Evolutionary conservation across 2,888 invertebrate species (phyloP).

Genomic region (Bombyx huttoni): DNA sequence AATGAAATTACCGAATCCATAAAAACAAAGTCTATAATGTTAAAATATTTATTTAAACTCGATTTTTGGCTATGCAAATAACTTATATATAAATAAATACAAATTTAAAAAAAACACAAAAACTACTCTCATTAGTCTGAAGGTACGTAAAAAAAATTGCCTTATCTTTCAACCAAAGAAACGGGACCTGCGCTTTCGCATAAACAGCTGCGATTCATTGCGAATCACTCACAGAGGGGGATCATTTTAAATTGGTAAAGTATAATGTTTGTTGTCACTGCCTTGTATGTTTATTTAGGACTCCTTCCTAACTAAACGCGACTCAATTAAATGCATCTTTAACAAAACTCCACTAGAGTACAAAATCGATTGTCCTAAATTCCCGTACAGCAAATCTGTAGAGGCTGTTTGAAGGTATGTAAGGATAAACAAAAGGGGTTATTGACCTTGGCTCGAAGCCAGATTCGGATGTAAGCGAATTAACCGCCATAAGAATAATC

Average conservation of each 20-base stretch:
- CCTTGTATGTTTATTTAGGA: slow-evolving; percentile 64
- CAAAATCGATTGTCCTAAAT: slow-evolving; percentile 25
- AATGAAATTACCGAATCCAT: no score
- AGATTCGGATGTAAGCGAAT: slow-evolving; percentile 43
- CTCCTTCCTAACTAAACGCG: slow-evolving; percentile 53
- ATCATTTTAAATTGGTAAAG: slow-evolving; percentile 31
- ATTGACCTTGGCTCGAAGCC: slow-evolving; percentile 61
- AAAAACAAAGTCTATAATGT: no score
- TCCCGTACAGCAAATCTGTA: slow-evolving; percentile 19
- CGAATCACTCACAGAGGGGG: slow-evolving; percentile 12
- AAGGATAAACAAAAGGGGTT: slow-evolving; percentile 48
- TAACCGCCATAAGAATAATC: slow-evolving; percentile 36
- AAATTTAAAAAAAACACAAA: no score
- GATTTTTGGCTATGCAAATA: no score
- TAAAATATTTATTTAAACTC: no score
- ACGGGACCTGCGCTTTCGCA: slow-evolving; percentile 13
- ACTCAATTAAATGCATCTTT: slow-evolving; percentile 29
- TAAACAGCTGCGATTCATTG: slow-evolving; percentile 6
- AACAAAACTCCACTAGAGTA: slow-evolving; percentile 22
- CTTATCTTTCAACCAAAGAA: slow-evolving; percentile 1
- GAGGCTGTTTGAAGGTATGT: slow-evolving; percentile 36
- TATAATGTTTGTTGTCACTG: slow-evolving; percentile 39
- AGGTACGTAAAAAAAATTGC: no score
- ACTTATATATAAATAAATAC: no score
- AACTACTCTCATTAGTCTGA: no score